phyloP scores from a whole-genome alignment of 2,113 vertebrate genomes.

The Chionomys nivalis region DNA sequence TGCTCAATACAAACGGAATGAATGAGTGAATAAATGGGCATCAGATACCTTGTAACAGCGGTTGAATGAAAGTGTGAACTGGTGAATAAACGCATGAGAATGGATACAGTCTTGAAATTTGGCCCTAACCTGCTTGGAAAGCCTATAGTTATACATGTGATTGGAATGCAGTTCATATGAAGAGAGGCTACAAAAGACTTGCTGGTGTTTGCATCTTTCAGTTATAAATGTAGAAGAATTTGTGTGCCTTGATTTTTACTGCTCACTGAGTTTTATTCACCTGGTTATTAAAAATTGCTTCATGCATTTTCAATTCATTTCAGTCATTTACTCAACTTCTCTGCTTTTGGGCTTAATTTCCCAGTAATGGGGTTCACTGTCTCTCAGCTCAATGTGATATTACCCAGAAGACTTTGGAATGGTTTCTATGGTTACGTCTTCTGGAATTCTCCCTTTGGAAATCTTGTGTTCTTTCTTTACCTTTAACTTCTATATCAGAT shows the following conservation, averaged over 20 bases:
- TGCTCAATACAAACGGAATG: conserved; percentile 34
- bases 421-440: conserved; percentile 80
- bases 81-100: conserved; percentile 54
- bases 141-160: conserved; percentile 9
- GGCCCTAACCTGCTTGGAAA: conserved; percentile 1
- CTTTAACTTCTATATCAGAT: conserved; percentile 69
- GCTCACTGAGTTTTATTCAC: conserved; percentile 34
- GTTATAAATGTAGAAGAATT: conserved; percentile 41
- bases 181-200: conserved; percentile 14
- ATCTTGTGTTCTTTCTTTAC: conserved; percentile 67
- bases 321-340: conserved; percentile 52
- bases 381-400: conserved; percentile 60
- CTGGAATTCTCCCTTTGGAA: conserved; percentile 76
- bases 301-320: conserved; percentile 61
- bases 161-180: not conserved
- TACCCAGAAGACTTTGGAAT: conserved; percentile 68
- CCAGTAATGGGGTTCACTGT: conserved; percentile 54
- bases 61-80: conserved; percentile 43
- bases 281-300: conserved; percentile 64
- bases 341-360: conserved; percentile 56
- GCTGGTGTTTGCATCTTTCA: not conserved
- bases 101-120: conserved; percentile 35
- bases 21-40: not conserved
- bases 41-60: conserved; percentile 21
- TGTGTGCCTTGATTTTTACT: conserved; percentile 48